Percentiles rank a stretch among this genome's conserved stretches.
Evolutionary conservation across 2,888 invertebrate genomes (phyloP).

Genomic region (Caenorhabditis sinica): DNA sequence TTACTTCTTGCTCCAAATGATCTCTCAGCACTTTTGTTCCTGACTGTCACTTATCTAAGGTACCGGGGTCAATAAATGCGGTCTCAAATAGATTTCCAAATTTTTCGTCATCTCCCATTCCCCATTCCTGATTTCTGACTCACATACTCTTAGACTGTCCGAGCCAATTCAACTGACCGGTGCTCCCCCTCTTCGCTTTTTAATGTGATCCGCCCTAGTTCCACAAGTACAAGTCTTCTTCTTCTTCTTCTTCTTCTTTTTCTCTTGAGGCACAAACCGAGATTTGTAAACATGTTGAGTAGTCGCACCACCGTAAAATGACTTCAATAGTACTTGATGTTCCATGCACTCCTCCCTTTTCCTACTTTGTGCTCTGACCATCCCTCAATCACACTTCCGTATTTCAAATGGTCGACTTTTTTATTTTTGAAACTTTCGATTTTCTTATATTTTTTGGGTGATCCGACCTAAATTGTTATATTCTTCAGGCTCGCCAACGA

Average conservation of each 20-base stretch:
- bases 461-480: not conserved
- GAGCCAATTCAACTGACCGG: constrained; percentile 30
- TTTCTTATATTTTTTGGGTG: not conserved
- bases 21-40: not conserved
- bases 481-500: constrained; percentile 65
- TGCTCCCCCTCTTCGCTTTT: constrained; percentile 15
- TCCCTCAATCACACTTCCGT: constrained; percentile 52
- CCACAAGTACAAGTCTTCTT: constrained; percentile 47
- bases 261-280: constrained; percentile 55
- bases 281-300: constrained; percentile 67
- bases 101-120: not conserved
- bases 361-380: constrained; percentile 29
- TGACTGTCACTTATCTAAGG: not conserved
- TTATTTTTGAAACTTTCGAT: constrained; percentile 1
- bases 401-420: constrained; percentile 27
- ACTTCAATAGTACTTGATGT: constrained; percentile 68
- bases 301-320: constrained; percentile 65
- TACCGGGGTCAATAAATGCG: not conserved
- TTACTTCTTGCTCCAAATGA: not conserved
- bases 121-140: constrained; percentile 5
- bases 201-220: constrained; percentile 45
- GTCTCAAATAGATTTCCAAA: not conserved
- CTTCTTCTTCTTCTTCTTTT: no score
- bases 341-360: constrained; percentile 39
- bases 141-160: constrained; percentile 12